Percentiles rank a stretch among this genome's conserved stretches.
Conservation (phyloP, 2,113 vertebrate genomes). For the Patagioenas fasciata region DNA sequence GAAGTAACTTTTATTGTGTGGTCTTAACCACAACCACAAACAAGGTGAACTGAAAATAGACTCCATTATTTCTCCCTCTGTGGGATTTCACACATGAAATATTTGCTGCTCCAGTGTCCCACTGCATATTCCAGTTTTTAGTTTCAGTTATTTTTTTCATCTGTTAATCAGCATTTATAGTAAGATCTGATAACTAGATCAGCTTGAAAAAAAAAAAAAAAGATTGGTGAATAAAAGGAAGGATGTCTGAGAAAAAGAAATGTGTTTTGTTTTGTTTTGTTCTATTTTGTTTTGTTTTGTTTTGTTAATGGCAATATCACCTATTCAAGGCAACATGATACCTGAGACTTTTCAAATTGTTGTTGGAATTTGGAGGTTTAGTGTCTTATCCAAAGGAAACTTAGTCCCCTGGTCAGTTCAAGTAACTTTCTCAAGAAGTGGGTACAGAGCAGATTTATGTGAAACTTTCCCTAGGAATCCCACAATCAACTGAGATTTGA, state of each 20-base stretch:
- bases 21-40: neutral
- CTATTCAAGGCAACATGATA: neutral
- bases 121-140: neutral
- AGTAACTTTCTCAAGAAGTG: neutral
- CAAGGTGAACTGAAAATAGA: neutral
- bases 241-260: neutral
- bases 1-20: neutral
- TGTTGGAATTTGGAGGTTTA: neutral
- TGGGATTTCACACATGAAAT: neutral
- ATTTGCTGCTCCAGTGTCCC: neutral
- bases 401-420: neutral
- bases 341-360: neutral
- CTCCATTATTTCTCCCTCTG: neutral
- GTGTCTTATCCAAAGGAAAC: neutral
- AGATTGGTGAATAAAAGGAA: neutral
- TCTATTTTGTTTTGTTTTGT: neutral
- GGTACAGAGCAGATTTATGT: neutral
- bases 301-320: neutral
- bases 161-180: neutral
- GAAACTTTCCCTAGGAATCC: neutral
- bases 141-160: neutral
- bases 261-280: neutral
- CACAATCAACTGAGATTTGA: neutral
- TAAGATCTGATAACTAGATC: neutral
- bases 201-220: neutral